Evolutionary conservation across 1,140 invertebrate species (phyloP), one percentile per base, ranked within the genome.

Genomic region (Drosophila mojavensis): DNA sequence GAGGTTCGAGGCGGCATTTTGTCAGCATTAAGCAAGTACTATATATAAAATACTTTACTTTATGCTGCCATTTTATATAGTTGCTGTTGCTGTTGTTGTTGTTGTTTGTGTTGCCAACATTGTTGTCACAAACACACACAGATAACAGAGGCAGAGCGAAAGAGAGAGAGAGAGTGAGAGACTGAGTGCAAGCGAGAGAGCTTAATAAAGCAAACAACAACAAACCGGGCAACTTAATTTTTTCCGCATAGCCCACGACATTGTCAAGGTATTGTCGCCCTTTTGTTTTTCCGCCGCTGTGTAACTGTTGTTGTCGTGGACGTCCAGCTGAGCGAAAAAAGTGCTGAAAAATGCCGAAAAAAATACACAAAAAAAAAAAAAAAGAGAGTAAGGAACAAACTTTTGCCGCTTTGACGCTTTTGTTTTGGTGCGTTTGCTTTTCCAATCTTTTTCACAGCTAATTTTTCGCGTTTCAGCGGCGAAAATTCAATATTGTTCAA

Each of bases 1-100:
- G 48, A 64, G 4, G 61, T 54, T 41, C 55, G 43, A 26, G 50
- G 17, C 55, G 60, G 54, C 63, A 74, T 66, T 84, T 80, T 77
- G 70, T 78, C 79, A 81, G 75, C 74, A 81, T 81, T 81, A 65
- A 58, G 26, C 54, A 53, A 71, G 61, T 55, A 55, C 15, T 78
- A 74, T 80, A 84, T 63, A 84, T 80, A 84, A 85, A 83, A 85
- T 81, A 72, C 78, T 85, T 65, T 53, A 78, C 74, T 84, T 84
- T 71, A 79, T 80, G 77, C 62, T 50, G 81, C 65, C 81, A 80
- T 77, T 84, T 79, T 70, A 66, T 71, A 73, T 69, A 75, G 80
- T 82, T 82, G 58, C 17, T n/a, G n/a, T n/a, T n/a, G n/a, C n/a
- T 30, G 26, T 28, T 47, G 66, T 69, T 55, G 26, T 43, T 11